phyloP scores from a whole-genome alignment of 2,797 vertebrate genomes.

The Manis crassicaudata region DNA sequence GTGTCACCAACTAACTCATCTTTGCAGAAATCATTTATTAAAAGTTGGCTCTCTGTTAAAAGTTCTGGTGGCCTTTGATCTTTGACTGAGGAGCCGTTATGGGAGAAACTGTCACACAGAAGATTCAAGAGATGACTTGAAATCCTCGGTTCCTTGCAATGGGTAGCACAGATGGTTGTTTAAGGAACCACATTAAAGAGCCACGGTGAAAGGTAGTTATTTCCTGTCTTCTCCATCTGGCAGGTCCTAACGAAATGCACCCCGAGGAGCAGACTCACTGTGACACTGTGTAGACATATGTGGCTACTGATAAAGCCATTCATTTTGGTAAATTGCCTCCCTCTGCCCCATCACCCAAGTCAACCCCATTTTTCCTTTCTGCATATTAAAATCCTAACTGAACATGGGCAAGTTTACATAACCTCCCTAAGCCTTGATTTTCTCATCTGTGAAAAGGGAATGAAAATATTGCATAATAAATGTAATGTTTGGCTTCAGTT shows the following conservation, averaged over 20 bases:
- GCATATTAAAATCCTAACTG: background rate
- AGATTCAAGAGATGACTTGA: conserved; percentile 71
- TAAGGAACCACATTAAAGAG: conserved; percentile 77
- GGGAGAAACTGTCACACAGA: conserved; percentile 66
- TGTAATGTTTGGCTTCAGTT: conserved; percentile 12
- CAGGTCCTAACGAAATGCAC: conserved; percentile 60
- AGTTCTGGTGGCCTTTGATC: conserved; percentile 73
- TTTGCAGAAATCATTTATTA: conserved; percentile 61
- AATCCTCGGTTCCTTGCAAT: conserved; percentile 51
- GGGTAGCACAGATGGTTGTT: conserved; percentile 74
- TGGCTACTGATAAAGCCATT: background rate
- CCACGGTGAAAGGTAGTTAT: conserved; percentile 67
- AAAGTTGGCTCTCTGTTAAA: conserved; percentile 36
- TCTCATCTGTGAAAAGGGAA: conserved; percentile 38
- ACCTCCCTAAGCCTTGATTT: background rate
- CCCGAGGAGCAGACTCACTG: conserved; percentile 23
- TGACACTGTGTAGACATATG: background rate
- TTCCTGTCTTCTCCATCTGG: conserved; percentile 75
- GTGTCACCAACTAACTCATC: background rate
- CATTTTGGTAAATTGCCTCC: background rate
- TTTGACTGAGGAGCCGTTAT: conserved; percentile 68
- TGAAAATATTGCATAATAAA: background rate
- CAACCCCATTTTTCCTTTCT: background rate
- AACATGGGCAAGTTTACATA: background rate
- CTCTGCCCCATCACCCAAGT: background rate